phyloP scores from a whole-genome alignment of 1,140 invertebrate genomes.

The Drosophila littoralis region DNA sequence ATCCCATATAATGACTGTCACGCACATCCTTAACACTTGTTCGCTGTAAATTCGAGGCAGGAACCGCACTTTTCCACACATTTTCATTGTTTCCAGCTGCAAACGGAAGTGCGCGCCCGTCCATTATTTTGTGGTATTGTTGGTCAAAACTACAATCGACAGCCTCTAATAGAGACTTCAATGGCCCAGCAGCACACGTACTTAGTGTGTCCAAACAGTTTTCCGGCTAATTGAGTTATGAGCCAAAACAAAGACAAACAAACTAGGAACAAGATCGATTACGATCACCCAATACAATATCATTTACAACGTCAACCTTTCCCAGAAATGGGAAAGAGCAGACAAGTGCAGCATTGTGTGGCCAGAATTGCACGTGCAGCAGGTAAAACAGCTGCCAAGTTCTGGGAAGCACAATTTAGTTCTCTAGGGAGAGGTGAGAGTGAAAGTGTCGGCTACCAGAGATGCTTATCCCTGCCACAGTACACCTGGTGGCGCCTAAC shows the following conservation, averaged over 20 bases:
- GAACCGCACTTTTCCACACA: conserved; percentile 66
- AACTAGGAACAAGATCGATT: conserved; percentile 60
- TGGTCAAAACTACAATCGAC: conserved; percentile 36
- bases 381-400: conserved; percentile 37
- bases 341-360: conserved; percentile 18
- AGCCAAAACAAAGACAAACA: conserved; percentile 62
- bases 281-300: conserved; percentile 57
- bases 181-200: conserved; percentile 40
- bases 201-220: conserved; percentile 26
- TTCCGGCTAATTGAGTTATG: conserved; percentile 75
- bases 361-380: conserved; percentile 56
- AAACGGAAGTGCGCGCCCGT: conserved; percentile 56
- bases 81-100: conserved; percentile 56
- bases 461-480: conserved; percentile 41
- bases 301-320: conserved; percentile 47
- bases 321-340: conserved; percentile 35
- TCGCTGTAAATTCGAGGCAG: conserved; percentile 47
- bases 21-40: conserved; percentile 76
- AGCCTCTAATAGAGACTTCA: conserved; percentile 58
- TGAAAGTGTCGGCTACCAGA: conserved; percentile 59
- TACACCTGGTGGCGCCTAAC: conserved; percentile 45
- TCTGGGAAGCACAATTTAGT: conserved; percentile 41
- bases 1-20: conserved; percentile 52
- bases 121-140: conserved; percentile 10
- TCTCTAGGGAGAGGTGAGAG: conserved; percentile 25